These are phyloP conservation scores for Trissolcus basalis DNA, from an alignment of 1,140 invertebrate genomes.

Conservation along the genomic window DNA sequence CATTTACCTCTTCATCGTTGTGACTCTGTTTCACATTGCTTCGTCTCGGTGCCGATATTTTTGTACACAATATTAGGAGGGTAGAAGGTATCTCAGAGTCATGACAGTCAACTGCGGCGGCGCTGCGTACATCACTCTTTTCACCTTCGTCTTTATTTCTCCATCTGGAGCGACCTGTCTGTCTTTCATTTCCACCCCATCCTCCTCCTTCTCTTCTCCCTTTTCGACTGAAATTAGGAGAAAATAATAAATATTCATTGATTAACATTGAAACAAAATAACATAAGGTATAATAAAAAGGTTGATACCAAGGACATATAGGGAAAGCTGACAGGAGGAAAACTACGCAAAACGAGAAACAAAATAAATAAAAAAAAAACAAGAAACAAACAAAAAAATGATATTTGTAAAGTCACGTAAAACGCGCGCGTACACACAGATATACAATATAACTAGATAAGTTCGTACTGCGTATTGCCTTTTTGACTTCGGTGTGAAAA, in stretches of 20 bases:
- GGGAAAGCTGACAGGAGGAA: constrained; percentile 18
- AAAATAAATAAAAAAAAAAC: constrained; percentile 10
- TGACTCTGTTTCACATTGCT: constrained; percentile 30
- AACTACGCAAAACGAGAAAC: constrained; percentile 53
- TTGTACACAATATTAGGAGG: constrained; percentile 14
- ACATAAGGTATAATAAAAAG: constrained; percentile 35
- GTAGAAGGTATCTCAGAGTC: constrained; percentile 14
- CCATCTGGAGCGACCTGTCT: constrained; percentile 36
- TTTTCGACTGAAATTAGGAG: constrained; percentile 24
- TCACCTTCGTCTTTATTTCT: constrained; percentile 56
- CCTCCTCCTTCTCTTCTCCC: constrained; percentile 48
- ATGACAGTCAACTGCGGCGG: constrained; percentile 39
- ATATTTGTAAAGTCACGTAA: constrained; percentile 70
- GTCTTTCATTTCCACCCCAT: constrained; percentile 54
- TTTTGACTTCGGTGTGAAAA: constrained; percentile 77
- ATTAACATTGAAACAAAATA: constrained; percentile 30
- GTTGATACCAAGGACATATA: constrained; percentile 16
- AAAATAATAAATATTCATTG: constrained; percentile 23
- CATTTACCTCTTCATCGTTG: constrained; percentile 17
- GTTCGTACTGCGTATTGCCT: constrained; percentile 77
- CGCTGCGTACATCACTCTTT: constrained; percentile 60
- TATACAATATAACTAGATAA: constrained; percentile 73
- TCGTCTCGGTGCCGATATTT: constrained; percentile 32
- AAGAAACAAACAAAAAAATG: constrained; percentile 38
- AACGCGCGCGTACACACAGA: constrained; percentile 67